A percentile compares a stretch with the other conserved stretches of the same genome.
Evolutionary conservation across 2,888 invertebrate genomes (phyloP).

Genomic region (Chymomyza caudatula): DNA sequence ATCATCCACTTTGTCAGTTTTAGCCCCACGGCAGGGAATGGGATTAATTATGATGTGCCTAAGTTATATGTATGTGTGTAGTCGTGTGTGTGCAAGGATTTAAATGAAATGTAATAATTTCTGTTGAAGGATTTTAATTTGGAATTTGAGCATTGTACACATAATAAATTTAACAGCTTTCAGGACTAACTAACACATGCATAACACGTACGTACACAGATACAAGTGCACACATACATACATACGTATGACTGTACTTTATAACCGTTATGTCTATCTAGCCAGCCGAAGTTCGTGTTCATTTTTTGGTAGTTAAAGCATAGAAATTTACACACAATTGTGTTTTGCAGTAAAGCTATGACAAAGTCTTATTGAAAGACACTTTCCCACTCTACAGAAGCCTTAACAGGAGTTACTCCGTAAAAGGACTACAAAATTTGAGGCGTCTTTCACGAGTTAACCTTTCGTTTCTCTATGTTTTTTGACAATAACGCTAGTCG

Average conservation of each 20-base stretch:
- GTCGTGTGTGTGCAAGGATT: conserved; percentile 44
- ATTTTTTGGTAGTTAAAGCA: background rate
- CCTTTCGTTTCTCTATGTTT: too few species aligned
- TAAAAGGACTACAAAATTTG: too few species aligned
- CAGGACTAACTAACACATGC: background rate
- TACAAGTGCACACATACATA: background rate
- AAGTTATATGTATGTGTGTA: conserved; percentile 39
- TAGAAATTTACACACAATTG: background rate
- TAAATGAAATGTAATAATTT: conserved; percentile 76
- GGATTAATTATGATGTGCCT: conserved; percentile 76
- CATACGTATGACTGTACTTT: background rate
- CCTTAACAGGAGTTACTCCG: too few species aligned
- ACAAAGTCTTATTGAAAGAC: background rate
- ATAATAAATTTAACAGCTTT: conserved; percentile 60
- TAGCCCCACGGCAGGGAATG: conserved; percentile 37
- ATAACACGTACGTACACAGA: background rate
- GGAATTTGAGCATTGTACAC: conserved; percentile 65
- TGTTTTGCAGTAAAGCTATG: background rate
- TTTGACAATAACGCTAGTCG: too few species aligned
- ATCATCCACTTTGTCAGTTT: conserved; percentile 5
- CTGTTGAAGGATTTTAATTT: conserved; percentile 73
- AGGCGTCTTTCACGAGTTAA: conserved; percentile 59
- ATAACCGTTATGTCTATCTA: background rate
- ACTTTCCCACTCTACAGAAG: background rate
- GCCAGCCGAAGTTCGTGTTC: background rate